Conservation (phyloP, 2,797 vertebrate genomes). For the Fistularia commersonii region DNA sequence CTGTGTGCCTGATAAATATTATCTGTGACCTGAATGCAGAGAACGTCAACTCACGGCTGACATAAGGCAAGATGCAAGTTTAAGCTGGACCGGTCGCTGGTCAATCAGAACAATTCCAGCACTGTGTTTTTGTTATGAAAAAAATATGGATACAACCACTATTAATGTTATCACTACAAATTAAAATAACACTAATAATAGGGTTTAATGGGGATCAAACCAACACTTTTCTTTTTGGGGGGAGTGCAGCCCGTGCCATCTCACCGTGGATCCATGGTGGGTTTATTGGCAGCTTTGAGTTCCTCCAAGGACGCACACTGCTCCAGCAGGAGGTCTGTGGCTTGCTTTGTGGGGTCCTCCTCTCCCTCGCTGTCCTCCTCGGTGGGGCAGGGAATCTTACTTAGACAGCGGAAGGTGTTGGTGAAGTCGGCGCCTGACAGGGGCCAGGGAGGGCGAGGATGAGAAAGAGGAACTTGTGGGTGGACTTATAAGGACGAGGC, state of each 20-base stretch:
- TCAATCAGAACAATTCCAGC: too few species aligned
- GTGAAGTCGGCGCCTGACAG: conserved; percentile 90
- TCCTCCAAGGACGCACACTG: conserved; percentile 92
- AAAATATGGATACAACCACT: too few species aligned
- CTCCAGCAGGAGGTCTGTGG: conserved; percentile 73
- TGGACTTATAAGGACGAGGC: not conserved
- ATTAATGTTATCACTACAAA: not conserved
- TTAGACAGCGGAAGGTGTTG: conserved; percentile 87
- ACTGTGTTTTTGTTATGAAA: too few species aligned
- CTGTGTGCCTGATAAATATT: too few species aligned
- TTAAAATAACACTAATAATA: not conserved
- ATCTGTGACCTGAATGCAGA: too few species aligned
- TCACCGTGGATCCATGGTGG: conserved; percentile 93
- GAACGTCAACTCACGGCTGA: too few species aligned
- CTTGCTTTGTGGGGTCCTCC: conserved; percentile 42
- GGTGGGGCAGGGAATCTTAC: conserved; percentile 74
- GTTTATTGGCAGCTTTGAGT: conserved; percentile 83
- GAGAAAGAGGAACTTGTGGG: not conserved
- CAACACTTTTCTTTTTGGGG: not conserved
- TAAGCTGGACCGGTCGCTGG: too few species aligned
- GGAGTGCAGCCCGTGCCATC: not conserved
- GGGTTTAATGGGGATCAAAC: too few species aligned
- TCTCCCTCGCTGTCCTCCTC: conserved; percentile 47
- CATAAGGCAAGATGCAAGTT: too few species aligned
- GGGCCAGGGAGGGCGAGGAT: not conserved